These are phyloP conservation scores for Temnothorax ravouxi DNA, from an alignment of 2,888 invertebrate species.

Conservation along the genomic window DNA sequence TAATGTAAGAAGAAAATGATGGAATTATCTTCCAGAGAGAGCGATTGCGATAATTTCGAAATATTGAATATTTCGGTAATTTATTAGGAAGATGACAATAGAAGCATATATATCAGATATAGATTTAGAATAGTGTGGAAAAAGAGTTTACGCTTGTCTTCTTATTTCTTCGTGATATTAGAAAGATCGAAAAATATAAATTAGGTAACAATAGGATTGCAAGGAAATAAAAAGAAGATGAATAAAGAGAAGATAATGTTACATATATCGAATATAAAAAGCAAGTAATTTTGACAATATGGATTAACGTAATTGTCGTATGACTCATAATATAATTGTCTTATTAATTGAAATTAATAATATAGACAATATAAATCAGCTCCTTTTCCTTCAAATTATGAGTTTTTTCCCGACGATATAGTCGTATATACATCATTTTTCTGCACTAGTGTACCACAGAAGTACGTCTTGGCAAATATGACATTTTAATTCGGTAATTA, in stretches of 20 bases:
- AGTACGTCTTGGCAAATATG: slow-evolving; percentile 5
- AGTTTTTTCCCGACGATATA: neutral
- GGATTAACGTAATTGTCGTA: neutral
- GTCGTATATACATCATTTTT: slow-evolving; percentile 10
- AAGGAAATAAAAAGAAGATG: neutral
- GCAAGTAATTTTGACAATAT: slow-evolving; percentile 11
- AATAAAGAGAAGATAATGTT: neutral
- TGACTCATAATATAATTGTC: neutral
- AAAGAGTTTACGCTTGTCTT: neutral
- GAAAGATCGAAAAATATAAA: neutral
- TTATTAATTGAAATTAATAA: neutral
- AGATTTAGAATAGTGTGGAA: neutral
- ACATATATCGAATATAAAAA: slow-evolving; percentile 1
- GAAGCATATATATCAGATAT: neutral
- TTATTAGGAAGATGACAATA: slow-evolving; percentile 3
- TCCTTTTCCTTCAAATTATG: neutral
- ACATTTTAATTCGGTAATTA: slow-evolving; percentile 37
- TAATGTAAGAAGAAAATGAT: neutral
- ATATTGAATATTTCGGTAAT: neutral
- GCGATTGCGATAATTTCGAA: neutral
- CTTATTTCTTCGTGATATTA: neutral
- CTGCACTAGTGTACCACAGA: slow-evolving; percentile 24
- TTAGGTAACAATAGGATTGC: neutral
- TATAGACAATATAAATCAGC: neutral
- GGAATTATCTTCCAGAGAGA: neutral